Conservation (phyloP, 2,888 invertebrate genomes). For the Dryomyza anilis region DNA sequence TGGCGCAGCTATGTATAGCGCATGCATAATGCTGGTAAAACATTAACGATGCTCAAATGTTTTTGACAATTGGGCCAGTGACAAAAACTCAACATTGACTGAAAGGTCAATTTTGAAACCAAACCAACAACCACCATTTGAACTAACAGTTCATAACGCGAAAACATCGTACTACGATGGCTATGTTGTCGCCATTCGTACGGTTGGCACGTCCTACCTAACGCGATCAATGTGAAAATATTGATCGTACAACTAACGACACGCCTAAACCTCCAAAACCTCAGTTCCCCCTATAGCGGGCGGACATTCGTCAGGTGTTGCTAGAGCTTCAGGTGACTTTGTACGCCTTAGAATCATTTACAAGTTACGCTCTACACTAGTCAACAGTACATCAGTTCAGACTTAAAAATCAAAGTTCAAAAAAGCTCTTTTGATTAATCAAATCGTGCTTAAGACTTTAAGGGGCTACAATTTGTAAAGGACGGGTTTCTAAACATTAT, state of each 20-base stretch:
- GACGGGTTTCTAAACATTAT: no score
- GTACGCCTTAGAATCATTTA: neutral
- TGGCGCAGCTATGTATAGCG: no score
- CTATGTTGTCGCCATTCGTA: slow-evolving; percentile 52
- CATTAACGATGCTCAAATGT: slow-evolving; percentile 1
- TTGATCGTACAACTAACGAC: neutral
- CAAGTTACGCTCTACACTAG: no score
- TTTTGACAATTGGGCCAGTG: neutral
- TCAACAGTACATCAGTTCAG: no score
- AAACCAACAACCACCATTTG: neutral
- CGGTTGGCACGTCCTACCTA: slow-evolving; percentile 47
- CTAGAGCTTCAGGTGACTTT: neutral
- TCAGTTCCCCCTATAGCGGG: no score
- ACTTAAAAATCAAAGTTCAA: no score
- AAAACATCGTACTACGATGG: slow-evolving; percentile 49
- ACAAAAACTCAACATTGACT: neutral
- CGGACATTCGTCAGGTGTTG: neutral
- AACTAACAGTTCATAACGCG: neutral
- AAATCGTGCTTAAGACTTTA: no score
- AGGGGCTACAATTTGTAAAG: no score
- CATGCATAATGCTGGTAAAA: no score
- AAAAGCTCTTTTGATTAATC: no score
- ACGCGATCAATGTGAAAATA: no score
- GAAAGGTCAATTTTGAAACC: neutral
- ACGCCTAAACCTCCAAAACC: neutral